phyloP scores from a whole-genome alignment of 2,797 vertebrate genomes.

The Falco novaeseelandiae region DNA sequence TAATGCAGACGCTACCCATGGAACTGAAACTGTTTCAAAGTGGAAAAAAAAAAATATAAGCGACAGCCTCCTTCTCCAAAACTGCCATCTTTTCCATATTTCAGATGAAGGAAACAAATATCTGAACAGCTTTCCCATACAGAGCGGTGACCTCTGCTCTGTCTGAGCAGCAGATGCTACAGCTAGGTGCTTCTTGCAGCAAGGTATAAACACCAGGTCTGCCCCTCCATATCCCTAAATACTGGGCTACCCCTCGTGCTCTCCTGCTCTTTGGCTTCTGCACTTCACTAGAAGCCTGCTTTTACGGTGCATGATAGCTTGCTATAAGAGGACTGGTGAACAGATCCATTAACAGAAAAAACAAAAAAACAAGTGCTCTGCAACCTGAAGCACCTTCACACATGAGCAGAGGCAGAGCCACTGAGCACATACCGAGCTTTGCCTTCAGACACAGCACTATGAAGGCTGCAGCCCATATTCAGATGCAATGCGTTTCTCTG shows the following conservation, averaged over 20 bases:
- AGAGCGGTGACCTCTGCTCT: not conserved
- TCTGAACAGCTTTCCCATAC: not conserved
- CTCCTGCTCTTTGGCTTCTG: not conserved
- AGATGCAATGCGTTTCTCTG: accelerated
- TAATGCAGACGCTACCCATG: not conserved
- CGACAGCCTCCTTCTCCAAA: not conserved
- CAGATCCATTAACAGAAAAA: not conserved
- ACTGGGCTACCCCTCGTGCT: not conserved
- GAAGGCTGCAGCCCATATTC: not conserved
- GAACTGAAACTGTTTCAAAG: not conserved
- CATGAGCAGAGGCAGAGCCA: not conserved
- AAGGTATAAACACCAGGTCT: not conserved
- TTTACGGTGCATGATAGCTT: not conserved
- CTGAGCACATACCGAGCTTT: accelerated
- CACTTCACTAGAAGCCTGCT: not conserved
- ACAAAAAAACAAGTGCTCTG: not conserved
- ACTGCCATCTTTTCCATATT: not conserved
- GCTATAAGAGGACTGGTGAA: not conserved
- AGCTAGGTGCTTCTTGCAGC: not conserved
- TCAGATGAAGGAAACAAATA: not conserved
- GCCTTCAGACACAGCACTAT: not conserved
- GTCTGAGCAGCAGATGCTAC: not conserved
- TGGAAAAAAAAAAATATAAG: accelerated
- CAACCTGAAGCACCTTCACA: too few species aligned
- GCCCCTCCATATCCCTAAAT: not conserved